Conservation (phyloP, 1,140 invertebrate genomes). For the Drosophila parabipectinata region DNA sequence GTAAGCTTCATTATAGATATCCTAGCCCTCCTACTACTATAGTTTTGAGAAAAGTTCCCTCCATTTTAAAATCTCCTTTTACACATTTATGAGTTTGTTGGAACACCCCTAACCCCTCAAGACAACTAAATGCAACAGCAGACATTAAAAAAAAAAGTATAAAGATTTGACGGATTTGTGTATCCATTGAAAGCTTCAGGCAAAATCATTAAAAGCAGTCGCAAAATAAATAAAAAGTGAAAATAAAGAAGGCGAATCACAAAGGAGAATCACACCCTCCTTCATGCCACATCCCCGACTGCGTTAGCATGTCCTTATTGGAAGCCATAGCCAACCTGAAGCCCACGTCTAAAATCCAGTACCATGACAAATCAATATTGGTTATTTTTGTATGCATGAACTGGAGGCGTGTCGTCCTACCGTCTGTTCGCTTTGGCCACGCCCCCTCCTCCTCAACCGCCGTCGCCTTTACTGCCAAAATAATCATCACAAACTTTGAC, state of each 20-base stretch:
- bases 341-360: slow-evolving; percentile 8
- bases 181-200: slow-evolving; percentile 61
- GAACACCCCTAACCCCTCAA: no score
- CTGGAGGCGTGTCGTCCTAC: slow-evolving; percentile 61
- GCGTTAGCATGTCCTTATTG: neutral
- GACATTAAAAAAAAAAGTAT: slow-evolving; percentile 2
- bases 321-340: neutral
- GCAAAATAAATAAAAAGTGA: slow-evolving; percentile 35
- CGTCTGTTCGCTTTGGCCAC: slow-evolving; percentile 11
- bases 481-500: slow-evolving; percentile 80
- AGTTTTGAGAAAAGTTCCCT: no score
- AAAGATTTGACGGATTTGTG: slow-evolving; percentile 16
- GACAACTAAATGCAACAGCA: slow-evolving; percentile 1
- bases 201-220: slow-evolving; percentile 76
- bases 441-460: neutral
- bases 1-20: no score
- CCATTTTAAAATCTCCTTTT: no score
- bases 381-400: slow-evolving; percentile 81
- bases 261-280: slow-evolving; percentile 9
- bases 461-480: slow-evolving; percentile 44
- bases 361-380: slow-evolving; percentile 79
- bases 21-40: no score
- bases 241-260: slow-evolving; percentile 37
- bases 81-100: neutral
- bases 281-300: neutral